Evolutionary conservation across 2,797 vertebrate species (phyloP).

Genomic region (Margarornis squamiger): DNA sequence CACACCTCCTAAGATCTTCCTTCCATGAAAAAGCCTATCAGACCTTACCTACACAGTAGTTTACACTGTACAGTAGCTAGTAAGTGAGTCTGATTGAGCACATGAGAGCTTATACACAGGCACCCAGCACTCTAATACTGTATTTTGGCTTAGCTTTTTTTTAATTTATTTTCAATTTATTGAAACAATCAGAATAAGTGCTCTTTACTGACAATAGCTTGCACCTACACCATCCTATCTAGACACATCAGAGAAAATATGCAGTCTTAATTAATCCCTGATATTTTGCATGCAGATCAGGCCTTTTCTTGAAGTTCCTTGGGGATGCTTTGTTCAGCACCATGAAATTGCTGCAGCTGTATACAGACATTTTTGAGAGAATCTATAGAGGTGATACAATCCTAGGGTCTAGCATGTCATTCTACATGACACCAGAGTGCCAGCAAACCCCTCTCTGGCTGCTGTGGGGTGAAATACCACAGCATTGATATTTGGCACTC

Average conservation of each 20-base stretch:
- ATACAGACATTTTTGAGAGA: not conserved
- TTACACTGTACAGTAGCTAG: not conserved
- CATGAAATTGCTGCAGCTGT: not conserved
- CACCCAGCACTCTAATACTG: not conserved
- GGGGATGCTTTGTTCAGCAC: not conserved
- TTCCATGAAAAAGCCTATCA: not conserved
- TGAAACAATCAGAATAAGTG: not conserved
- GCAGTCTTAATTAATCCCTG: not conserved
- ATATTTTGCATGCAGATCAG: not conserved
- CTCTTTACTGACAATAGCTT: not conserved
- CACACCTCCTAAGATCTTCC: not conserved
- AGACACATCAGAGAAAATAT: not conserved
- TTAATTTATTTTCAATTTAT: not conserved
- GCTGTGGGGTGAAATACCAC: accelerated
- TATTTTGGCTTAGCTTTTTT: not conserved
- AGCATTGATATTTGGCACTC: accelerated
- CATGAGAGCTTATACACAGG: not conserved
- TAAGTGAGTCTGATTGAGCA: not conserved
- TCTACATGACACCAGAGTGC: not conserved
- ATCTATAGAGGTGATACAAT: not conserved
- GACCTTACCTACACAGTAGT: not conserved
- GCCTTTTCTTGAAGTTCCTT: not conserved
- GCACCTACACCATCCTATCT: not conserved
- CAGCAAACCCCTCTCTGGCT: not conserved
- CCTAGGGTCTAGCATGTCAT: not conserved